phyloP scores from a whole-genome alignment of 2,888 invertebrate genomes.

The Mechanitis messenoides region DNA sequence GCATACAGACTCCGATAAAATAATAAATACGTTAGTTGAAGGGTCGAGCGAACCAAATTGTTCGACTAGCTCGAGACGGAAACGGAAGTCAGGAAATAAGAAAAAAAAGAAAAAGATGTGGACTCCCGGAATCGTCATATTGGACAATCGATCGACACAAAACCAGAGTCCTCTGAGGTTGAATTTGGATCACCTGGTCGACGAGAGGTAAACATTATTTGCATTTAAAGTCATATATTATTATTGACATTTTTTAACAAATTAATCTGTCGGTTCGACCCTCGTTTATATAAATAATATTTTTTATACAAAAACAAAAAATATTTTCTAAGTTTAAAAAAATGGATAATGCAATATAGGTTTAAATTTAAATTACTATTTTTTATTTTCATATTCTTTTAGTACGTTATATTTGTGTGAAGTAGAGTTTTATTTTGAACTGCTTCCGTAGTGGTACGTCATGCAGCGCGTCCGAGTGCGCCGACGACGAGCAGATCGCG shows the following conservation, averaged over 20 bases:
- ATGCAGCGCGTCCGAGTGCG: constrained; percentile 80
- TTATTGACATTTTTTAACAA: too few species aligned
- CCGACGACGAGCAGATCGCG: constrained; percentile 91
- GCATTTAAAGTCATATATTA: too few species aligned
- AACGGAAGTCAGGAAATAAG: constrained; percentile 47
- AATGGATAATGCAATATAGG: background rate
- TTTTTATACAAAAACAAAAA: too few species aligned
- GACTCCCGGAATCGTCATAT: constrained; percentile 60
- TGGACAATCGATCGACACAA: constrained; percentile 56
- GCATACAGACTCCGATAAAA: constrained; percentile 49
- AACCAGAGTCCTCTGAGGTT: constrained; percentile 56
- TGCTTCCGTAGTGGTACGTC: constrained; percentile 72
- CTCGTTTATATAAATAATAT: too few species aligned
- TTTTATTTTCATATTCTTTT: too few species aligned
- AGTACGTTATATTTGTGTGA: too few species aligned
- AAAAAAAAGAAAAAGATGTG: constrained; percentile 64
- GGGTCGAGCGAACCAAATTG: constrained; percentile 37
- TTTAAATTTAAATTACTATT: too few species aligned
- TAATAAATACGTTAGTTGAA: constrained; percentile 39
- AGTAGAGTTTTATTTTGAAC: too few species aligned
- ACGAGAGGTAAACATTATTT: constrained; percentile 54
- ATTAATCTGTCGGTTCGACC: too few species aligned
- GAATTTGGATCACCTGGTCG: constrained; percentile 70
- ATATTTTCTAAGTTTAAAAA: too few species aligned
- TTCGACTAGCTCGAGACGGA: constrained; percentile 45